Conservation (phyloP, 2,888 invertebrate species). For the Cryptocheilus praepositus region DNA sequence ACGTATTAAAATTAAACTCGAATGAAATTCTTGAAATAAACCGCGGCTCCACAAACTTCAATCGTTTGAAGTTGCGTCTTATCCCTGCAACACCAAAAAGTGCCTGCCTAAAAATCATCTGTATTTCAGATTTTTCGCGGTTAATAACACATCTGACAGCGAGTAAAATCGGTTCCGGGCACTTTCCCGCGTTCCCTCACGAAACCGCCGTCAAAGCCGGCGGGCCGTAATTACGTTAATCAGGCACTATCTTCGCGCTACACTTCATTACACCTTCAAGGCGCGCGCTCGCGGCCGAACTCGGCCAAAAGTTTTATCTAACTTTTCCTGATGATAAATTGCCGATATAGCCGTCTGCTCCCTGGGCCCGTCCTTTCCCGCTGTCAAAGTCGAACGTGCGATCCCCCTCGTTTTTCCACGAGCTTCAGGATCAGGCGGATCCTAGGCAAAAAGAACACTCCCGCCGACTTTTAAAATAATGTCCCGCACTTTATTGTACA, state of each 20-base stretch:
- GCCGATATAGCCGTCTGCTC: slow-evolving; percentile 36
- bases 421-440: not conserved
- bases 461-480: slow-evolving; percentile 3
- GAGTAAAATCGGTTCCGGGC: too few relatives aligned
- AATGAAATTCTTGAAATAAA: too few relatives aligned
- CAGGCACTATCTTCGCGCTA: slow-evolving; percentile 61
- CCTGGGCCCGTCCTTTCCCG: slow-evolving; percentile 9
- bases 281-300: slow-evolving; percentile 31
- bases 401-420: slow-evolving; percentile 21
- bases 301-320: slow-evolving; percentile 55
- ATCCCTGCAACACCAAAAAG: too few relatives aligned
- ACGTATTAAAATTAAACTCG: too few relatives aligned
- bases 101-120: too few relatives aligned
- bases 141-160: too few relatives aligned
- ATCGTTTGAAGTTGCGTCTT: too few relatives aligned
- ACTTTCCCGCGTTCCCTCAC: too few relatives aligned
- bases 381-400: slow-evolving; percentile 31
- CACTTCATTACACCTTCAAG: slow-evolving; percentile 61
- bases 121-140: too few relatives aligned
- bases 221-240: slow-evolving; percentile 66
- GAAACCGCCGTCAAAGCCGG: slow-evolving; percentile 53
- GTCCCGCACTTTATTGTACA: not conserved
- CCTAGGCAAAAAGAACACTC: not conserved
- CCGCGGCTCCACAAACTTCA: too few relatives aligned
- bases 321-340: slow-evolving; percentile 60